Evolutionary conservation across 2,888 invertebrate species (phyloP), one percentile per base, ranked within the genome.

Genomic region (Balanococcus diminutus): DNA sequence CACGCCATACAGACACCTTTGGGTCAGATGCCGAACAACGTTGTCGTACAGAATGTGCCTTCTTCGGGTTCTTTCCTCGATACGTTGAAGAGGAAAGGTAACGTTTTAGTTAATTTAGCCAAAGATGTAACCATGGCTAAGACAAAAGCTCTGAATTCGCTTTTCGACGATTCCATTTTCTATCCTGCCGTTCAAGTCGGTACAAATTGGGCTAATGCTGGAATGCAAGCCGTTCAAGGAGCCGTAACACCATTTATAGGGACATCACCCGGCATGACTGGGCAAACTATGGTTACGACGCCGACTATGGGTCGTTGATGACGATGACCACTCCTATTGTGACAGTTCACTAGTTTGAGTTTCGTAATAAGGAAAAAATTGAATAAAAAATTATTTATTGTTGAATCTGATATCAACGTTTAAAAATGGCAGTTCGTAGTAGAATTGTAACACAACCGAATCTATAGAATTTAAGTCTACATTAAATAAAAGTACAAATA

Each of bases 121-220:
- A 82, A 82, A 46, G 82, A 82, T 19, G 51, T 82, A 6, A 46
- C 82, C 2, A 28, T 46, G 11, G 82, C 82, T 51, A 82, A 82
- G 19, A 25, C 31, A 6, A 46, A 56, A 32, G 46, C 56, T 1
- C 14, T 82, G 4, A 56, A 56, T 82, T 42, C 82, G 8, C 22
- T 56, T 32, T 51, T 32, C 31, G 82, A 82, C 19, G 32, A 19
- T 16, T 32, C 82, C 2, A 19, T 25, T 2, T 32, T 82, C 9
- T 25, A 28, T 5, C 14, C 82, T 25, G 16, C 25, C 5, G 56
- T 16, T n/a, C 39, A 31, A 8, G 1, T 51, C 3, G 82, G 82
- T 25, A 56, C 56, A 1, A 56, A 56, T 51, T 56, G 42, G 56
- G 31, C 31, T 2, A 82, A 25, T 32, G n/a, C 82, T 22, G 82